These are phyloP conservation scores for Nudaria mundana DNA, from an alignment of 2,888 invertebrate genomes.

Conservation along the genomic window DNA sequence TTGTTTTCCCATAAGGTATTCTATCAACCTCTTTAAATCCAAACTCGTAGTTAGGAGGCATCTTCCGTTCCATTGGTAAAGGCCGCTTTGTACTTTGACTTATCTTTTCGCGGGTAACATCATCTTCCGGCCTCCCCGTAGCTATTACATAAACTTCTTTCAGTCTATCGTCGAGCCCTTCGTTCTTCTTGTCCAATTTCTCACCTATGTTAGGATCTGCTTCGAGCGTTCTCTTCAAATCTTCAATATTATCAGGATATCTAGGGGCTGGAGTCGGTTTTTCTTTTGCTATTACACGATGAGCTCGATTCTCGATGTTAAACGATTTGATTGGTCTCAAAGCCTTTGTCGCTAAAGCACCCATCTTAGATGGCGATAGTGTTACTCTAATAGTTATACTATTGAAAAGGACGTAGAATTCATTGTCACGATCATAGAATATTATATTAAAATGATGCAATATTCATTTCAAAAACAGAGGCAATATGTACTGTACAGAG, in stretches of 20 bases:
- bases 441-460: conserved; percentile 9
- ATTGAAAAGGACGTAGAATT: conserved; percentile 19
- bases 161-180: conserved; percentile 82
- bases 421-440: conserved; percentile 26
- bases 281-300: conserved; percentile 84
- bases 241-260: conserved; percentile 81
- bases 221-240: conserved; percentile 83
- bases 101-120: conserved; percentile 58
- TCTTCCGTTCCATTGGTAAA: conserved; percentile 80
- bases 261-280: conserved; percentile 87
- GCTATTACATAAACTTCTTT: conserved; percentile 89
- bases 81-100: conserved; percentile 65
- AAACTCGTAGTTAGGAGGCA: conserved; percentile 80
- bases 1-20: conserved; percentile 83
- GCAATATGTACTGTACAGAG: conserved; percentile 14
- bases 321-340: conserved; percentile 83
- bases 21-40: conserved; percentile 85
- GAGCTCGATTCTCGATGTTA: conserved; percentile 89
- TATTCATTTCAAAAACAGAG: not conserved
- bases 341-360: conserved; percentile 82
- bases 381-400: conserved; percentile 18
- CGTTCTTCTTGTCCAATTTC: conserved; percentile 83
- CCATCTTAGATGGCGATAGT: conserved; percentile 82
- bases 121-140: conserved; percentile 77
- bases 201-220: conserved; percentile 83